A percentile compares a stretch with the other conserved stretches of the same genome.
Conservation (phyloP, 2,113 vertebrate genomes). For the Campylomormyrus numenius region DNA sequence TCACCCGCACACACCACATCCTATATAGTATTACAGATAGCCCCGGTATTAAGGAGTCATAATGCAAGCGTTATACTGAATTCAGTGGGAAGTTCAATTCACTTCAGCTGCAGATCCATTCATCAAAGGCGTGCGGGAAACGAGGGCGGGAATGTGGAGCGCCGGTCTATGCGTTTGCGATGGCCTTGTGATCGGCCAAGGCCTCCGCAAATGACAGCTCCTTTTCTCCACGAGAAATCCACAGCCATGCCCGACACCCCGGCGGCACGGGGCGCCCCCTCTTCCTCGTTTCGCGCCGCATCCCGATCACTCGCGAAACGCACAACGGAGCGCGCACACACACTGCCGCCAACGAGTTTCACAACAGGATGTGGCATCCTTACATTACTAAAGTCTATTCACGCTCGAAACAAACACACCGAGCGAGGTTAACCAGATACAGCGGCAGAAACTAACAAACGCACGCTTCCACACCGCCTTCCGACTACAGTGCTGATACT, state of each 20-base stretch:
- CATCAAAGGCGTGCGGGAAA: slow-evolving; percentile 14
- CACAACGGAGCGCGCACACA: neutral
- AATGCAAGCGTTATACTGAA: neutral
- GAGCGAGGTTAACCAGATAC: neutral
- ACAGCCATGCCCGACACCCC: slow-evolving; percentile 48
- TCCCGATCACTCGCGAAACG: slow-evolving; percentile 35
- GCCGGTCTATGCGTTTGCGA: slow-evolving; percentile 24
- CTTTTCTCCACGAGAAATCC: slow-evolving; percentile 41
- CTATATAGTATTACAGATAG: neutral
- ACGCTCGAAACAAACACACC: slow-evolving; percentile 39
- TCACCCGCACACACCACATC: neutral
- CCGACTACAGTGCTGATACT: slow-evolving; percentile 10
- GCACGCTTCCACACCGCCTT: neutral
- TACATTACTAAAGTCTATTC: slow-evolving; percentile 50
- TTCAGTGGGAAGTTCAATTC: neutral
- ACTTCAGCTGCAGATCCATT: slow-evolving; percentile 3
- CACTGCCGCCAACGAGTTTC: slow-evolving; percentile 42
- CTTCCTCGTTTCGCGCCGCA: slow-evolving; percentile 39
- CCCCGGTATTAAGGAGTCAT: neutral
- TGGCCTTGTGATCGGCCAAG: slow-evolving; percentile 30
- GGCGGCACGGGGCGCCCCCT: slow-evolving; percentile 47
- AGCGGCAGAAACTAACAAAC: slow-evolving; percentile 5
- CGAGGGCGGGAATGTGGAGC: slow-evolving; percentile 26
- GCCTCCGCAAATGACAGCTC: slow-evolving; percentile 62
- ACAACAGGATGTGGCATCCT: slow-evolving; percentile 64